These are phyloP conservation scores for Nematopogon swammerdamellus DNA, from an alignment of 2,888 invertebrate genomes.

Conservation along the genomic window DNA sequence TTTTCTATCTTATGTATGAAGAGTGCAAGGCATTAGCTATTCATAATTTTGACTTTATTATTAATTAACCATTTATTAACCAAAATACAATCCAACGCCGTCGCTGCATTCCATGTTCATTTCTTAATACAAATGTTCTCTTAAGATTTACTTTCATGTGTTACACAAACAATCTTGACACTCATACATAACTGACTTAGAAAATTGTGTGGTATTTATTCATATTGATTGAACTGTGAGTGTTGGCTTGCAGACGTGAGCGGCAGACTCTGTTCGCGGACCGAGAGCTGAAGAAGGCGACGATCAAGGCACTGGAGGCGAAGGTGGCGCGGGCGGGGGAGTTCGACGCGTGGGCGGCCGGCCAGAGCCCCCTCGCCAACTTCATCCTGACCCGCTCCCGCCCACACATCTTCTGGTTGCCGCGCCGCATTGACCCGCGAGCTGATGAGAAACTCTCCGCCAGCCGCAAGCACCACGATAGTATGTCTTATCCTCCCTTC, in stretches of 20 bases:
- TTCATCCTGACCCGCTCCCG: constrained; percentile 86
- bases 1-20: too few species aligned
- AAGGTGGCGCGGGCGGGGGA: constrained; percentile 87
- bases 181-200: too few species aligned
- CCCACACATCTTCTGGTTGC: constrained; percentile 86
- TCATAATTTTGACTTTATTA: too few species aligned
- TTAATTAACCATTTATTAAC: too few species aligned
- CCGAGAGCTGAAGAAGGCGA: constrained; percentile 82
- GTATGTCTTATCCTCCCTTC: constrained; percentile 51
- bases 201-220: too few species aligned
- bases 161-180: too few species aligned
- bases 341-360: constrained; percentile 84
- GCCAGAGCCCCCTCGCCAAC: constrained; percentile 71
- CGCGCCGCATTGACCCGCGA: constrained; percentile 71
- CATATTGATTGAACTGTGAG: too few species aligned
- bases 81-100: too few species aligned
- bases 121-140: too few species aligned
- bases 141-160: too few species aligned
- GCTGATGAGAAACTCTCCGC: constrained; percentile 64
- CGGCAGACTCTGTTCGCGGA: constrained; percentile 81
- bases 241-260: constrained; percentile 37
- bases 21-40: too few species aligned
- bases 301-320: constrained; percentile 83
- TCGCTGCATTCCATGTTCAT: too few species aligned
- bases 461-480: constrained; percentile 62